A percentile compares a stretch with the other conserved stretches of the same genome.
Conservation (phyloP, 2,797 vertebrate species). For the Melanogrammus aeglefinus region DNA sequence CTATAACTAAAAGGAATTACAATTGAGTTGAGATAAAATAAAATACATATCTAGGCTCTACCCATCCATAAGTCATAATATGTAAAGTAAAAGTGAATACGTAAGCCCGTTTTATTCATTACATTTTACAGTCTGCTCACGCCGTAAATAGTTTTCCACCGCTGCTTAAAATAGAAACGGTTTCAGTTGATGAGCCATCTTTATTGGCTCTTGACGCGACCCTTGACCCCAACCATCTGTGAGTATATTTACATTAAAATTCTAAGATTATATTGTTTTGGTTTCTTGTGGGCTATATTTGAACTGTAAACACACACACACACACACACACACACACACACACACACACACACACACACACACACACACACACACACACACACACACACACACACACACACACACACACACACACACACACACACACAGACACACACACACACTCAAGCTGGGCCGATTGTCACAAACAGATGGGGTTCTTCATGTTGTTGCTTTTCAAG, state of each 20-base stretch:
- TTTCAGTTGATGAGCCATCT: neutral
- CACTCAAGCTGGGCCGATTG: slow-evolving; percentile 1
- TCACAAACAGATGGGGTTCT: slow-evolving; percentile 1
- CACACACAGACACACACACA: slow-evolving; percentile 7
- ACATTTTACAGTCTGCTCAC: neutral
- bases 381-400: slow-evolving; percentile 11
- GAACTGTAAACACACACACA: neutral
- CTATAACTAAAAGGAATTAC: too few species aligned
- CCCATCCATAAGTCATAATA: too few species aligned
- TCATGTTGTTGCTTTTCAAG: neutral
- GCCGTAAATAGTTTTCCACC: neutral
- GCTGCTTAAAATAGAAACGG: neutral
- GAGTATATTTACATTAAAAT: neutral
- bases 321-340: slow-evolving; percentile 11
- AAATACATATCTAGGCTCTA: too few species aligned
- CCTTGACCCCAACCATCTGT: neutral
- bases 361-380: slow-evolving; percentile 12
- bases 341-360: slow-evolving; percentile 9
- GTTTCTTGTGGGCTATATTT: neutral
- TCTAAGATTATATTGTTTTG: neutral
- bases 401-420: neutral
- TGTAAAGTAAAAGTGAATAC: too few species aligned
- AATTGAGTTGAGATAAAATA: too few species aligned
- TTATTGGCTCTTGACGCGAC: neutral
- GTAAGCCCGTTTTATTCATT: too few species aligned